Base-by-base conservation (phyloP, 2,888 invertebrate species). In the Hofmannophila pseudospretella region DNA sequence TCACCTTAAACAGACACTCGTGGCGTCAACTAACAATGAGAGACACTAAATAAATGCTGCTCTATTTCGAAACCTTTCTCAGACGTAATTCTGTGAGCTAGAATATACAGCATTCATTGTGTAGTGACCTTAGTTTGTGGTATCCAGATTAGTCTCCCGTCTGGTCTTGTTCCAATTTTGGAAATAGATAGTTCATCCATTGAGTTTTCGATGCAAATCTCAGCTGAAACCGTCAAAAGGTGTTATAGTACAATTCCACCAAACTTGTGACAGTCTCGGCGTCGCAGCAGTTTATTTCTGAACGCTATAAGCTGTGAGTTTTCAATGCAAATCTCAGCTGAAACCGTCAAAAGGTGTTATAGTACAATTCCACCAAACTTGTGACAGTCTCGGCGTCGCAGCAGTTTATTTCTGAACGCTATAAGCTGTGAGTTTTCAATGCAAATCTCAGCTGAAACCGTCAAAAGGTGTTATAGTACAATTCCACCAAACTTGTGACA, bases 381-480 rank as follows among this genome's bases (percentile, higher is more conserved):
- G 25, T n/a, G n/a, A 25, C 9, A 9, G 25, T 25, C 29, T 29
- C 9, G 14, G n/a, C 7, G 10, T 10, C 29, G 20, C 41, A 39
- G 49, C 43, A 38, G 49, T 42, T 53, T 45, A 51, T 44, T 52
- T 44, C 44, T 33, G 41, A 34, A 35, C 26, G 36, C 29, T 34
- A 41, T 42, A 51, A 53, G 74, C 67, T 67, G 74, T 66, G 74
- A 74, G 73, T 67, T 67, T 68, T 57, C n/a, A n/a, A n/a, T n/a
- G n/a, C n/a, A n/a, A n/a, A n/a, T n/a, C n/a, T n/a, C n/a, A n/a
- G n/a, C n/a, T n/a, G n/a, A n/a, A n/a, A n/a, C 11, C 27, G 5
- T 27, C 27, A 11, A 27, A 20, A 12, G 10, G 12, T 12, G 3
- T 27, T 27, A n/a, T 10, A 27, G 27, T 27, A 11, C 13, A 13